phyloP scores from a whole-genome alignment of 2,797 vertebrate genomes.

The Simalia tracyae region DNA sequence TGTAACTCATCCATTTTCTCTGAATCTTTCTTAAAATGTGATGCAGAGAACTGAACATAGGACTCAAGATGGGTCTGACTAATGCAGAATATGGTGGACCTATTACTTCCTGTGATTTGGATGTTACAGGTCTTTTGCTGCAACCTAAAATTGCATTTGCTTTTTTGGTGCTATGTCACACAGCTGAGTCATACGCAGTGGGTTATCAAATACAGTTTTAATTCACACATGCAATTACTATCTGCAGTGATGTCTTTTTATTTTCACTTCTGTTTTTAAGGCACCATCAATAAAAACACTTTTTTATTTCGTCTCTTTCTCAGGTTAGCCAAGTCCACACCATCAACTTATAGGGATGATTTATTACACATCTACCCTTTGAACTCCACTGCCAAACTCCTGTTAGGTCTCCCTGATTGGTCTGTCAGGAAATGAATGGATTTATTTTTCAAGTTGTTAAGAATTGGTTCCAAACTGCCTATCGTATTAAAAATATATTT shows the following conservation, averaged over 20 bases:
- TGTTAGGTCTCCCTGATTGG: not conserved
- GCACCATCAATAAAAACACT: not conserved
- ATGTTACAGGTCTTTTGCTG: not conserved
- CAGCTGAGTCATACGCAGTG: not conserved
- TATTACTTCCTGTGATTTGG: not conserved
- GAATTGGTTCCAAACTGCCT: not conserved
- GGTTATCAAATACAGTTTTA: not conserved
- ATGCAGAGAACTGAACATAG: not conserved
- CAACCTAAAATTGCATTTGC: not conserved
- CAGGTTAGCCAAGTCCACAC: not conserved
- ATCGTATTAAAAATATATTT: not conserved
- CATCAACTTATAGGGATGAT: not conserved
- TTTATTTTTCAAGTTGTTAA: not conserved
- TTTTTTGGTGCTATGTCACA: not conserved
- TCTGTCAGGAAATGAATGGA: not conserved
- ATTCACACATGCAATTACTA: not conserved
- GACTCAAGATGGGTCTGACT: not conserved
- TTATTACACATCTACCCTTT: not conserved
- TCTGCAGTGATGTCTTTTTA: not conserved
- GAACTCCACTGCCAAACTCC: not conserved
- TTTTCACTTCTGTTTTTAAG: not conserved
- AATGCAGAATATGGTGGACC: not conserved
- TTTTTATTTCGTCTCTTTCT: not conserved
- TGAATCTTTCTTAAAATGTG: not conserved
- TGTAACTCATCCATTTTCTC: not conserved